These are phyloP conservation scores for Tapirus indicus DNA, from an alignment of 2,797 vertebrate genomes.

Conservation along the genomic window DNA sequence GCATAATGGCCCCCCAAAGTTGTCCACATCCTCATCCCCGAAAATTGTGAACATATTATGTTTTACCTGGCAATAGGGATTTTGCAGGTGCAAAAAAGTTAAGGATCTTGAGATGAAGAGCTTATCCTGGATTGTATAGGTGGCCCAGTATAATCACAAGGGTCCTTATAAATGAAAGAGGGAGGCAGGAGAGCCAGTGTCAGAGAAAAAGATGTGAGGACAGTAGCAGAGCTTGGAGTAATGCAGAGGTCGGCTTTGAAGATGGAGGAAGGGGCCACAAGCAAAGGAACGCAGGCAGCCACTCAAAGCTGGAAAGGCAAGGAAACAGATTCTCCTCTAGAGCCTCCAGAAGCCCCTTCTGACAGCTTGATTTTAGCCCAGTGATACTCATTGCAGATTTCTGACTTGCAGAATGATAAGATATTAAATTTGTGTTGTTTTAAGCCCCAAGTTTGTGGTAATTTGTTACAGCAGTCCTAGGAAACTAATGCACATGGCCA, in stretches of 20 bases:
- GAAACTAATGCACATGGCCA: background rate
- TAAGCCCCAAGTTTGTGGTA: background rate
- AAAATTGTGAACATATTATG: background rate
- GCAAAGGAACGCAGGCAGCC: background rate
- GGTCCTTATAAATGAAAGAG: background rate
- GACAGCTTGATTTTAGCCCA: background rate
- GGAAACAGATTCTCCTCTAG: background rate
- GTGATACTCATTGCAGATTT: background rate
- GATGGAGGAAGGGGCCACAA: background rate
- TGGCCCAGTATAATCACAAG: background rate
- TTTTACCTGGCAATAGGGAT: background rate
- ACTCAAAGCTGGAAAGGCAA: background rate
- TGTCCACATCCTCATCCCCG: background rate
- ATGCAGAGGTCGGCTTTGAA: background rate
- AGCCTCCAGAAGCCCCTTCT: background rate
- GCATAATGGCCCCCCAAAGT: background rate
- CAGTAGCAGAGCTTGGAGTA: background rate
- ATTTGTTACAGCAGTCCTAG: background rate
- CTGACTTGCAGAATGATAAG: background rate
- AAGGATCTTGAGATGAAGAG: background rate
- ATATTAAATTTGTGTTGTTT: background rate
- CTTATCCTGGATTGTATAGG: background rate
- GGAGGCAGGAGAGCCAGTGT: background rate
- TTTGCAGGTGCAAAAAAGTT: background rate
- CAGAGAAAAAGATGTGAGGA: background rate